A percentile compares a stretch with the other conserved stretches of the same genome.
phyloP scores from a whole-genome alignment of 53 echinoderm and acorn worm species.

The Echinometra lucunter region DNA sequence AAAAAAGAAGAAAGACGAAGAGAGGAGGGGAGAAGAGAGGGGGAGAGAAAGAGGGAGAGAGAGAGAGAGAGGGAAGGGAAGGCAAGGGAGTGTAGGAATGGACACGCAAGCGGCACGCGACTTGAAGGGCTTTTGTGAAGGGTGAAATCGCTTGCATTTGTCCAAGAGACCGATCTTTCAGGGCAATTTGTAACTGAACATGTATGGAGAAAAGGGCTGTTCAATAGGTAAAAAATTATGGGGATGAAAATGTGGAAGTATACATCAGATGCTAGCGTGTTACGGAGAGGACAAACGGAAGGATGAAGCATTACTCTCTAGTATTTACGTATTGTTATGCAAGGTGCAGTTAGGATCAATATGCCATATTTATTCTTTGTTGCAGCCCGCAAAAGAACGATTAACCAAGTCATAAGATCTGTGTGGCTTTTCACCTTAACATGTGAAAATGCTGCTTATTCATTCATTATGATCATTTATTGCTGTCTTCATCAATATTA shows the following conservation, averaged over 20 bases:
- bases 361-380: no score
- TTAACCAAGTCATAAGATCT: no score
- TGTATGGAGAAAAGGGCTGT: background rate
- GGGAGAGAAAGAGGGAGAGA: background rate
- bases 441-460: no score
- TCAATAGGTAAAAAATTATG: background rate
- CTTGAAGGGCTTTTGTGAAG: background rate
- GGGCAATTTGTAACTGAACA: constrained; percentile 4
- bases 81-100: no score
- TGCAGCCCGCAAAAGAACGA: no score
- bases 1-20: background rate
- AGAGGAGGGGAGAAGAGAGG: background rate
- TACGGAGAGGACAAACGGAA: background rate
- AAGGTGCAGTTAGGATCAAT: no score
- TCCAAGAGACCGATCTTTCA: background rate
- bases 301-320: background rate
- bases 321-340: no score
- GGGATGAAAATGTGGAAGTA: background rate
- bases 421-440: no score
- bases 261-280: background rate
- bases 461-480: no score
- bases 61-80: background rate
- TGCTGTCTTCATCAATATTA: no score
- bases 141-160: background rate
- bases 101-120: background rate